Evolutionary conservation across 1,140 invertebrate genomes (phyloP).

Genomic region (Bombus confusus): DNA sequence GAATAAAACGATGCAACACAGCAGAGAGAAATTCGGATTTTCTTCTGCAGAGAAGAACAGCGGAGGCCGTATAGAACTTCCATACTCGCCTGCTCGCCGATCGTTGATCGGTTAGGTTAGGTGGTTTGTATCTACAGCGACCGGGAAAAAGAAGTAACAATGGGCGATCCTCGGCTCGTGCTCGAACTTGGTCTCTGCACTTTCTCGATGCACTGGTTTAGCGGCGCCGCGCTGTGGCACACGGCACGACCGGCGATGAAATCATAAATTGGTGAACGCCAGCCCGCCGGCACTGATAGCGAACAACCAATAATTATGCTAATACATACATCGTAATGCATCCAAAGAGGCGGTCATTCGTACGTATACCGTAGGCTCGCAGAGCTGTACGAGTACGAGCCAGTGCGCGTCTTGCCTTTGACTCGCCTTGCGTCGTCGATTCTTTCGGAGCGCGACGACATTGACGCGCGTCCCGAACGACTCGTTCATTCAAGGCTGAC

Average conservation of each 20-base stretch:
- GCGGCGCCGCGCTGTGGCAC: constrained; percentile 49
- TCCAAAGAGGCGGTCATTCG: constrained; percentile 73
- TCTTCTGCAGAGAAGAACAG: not conserved
- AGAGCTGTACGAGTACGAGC: not conserved
- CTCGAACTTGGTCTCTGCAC: constrained; percentile 46
- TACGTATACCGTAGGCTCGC: constrained; percentile 57
- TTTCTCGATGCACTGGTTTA: constrained; percentile 47
- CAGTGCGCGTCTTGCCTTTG: too few relatives aligned
- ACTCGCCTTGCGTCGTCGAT: constrained; percentile 12
- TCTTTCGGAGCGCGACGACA: constrained; percentile 8
- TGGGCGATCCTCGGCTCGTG: constrained; percentile 46
- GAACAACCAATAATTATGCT: constrained; percentile 81
- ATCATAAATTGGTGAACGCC: constrained; percentile 80
- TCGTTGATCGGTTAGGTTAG: not conserved
- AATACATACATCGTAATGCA: constrained; percentile 79
- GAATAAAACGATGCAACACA: not conserved
- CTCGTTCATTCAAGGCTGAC: not conserved
- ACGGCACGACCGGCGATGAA: constrained; percentile 76
- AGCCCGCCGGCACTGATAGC: constrained; percentile 79
- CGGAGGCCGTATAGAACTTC: not conserved
- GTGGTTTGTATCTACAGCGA: not conserved
- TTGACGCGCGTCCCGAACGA: constrained; percentile 10
- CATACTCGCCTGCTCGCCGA: not conserved
- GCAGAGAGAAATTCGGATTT: not conserved
- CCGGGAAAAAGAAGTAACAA: constrained; percentile 54